Evolutionary conservation across 2,797 vertebrate species (phyloP).

Genomic region (Nyctalus aviator): DNA sequence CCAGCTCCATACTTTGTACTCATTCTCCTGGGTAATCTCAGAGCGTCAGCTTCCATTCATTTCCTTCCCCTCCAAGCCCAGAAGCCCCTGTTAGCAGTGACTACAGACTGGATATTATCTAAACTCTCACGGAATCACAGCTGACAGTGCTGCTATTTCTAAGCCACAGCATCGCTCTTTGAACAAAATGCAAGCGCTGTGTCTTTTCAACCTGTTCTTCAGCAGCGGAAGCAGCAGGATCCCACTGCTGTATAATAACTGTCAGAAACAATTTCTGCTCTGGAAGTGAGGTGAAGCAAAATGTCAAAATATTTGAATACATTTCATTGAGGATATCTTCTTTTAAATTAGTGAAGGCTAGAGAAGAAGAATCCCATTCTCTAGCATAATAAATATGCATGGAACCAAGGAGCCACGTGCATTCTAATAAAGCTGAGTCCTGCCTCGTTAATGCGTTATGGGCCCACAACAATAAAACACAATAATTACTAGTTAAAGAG

Average conservation of each 20-base stretch:
- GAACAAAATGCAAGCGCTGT: constrained; percentile 91
- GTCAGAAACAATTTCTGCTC: constrained; percentile 99
- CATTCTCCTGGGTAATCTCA: constrained; percentile 50
- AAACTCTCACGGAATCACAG: constrained; percentile 90
- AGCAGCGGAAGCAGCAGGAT: constrained; percentile 91
- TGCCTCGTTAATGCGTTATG: constrained; percentile 88
- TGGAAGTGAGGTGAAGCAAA: constrained; percentile 99
- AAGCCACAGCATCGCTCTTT: constrained; percentile 90
- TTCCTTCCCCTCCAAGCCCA: constrained; percentile 58
- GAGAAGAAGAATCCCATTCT: constrained; percentile 91
- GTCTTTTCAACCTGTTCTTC: constrained; percentile 92
- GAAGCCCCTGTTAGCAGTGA: constrained; percentile 66
- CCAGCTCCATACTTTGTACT: constrained; percentile 1
- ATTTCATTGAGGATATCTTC: constrained; percentile 95
- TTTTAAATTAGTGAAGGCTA: constrained; percentile 93
- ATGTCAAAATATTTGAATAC: constrained; percentile 99
- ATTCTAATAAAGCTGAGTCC: constrained; percentile 90
- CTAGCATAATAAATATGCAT: constrained; percentile 91
- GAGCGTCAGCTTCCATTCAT: constrained; percentile 69
- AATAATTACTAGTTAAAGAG: constrained; percentile 92
- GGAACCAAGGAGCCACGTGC: constrained; percentile 86
- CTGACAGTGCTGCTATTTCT: constrained; percentile 91
- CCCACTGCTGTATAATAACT: constrained; percentile 95
- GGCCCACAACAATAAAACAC: constrained; percentile 90
- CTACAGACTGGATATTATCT: constrained; percentile 87